A percentile compares a stretch with the other conserved stretches of the same genome.
Evolutionary conservation across 2,797 vertebrate genomes (phyloP).

Genomic region (Xyrichtys novacula): DNA sequence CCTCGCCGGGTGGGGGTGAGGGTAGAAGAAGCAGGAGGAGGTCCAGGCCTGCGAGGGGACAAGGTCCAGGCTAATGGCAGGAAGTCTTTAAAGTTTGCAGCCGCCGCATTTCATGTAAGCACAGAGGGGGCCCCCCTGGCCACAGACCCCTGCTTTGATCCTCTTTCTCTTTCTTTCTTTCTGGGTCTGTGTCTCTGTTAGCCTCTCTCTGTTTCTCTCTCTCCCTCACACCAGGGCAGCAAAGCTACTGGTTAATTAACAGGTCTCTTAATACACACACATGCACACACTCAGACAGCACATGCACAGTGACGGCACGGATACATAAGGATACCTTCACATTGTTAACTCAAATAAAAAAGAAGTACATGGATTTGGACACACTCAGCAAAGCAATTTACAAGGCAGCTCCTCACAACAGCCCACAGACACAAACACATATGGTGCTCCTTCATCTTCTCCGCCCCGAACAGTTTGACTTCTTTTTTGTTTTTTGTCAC

Average conservation of each 20-base stretch:
- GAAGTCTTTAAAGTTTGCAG: slow-evolving; percentile 99
- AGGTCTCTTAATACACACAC: slow-evolving; percentile 90
- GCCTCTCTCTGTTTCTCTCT: slow-evolving; percentile 44
- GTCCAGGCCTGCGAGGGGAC: slow-evolving; percentile 91
- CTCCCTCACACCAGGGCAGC: slow-evolving; percentile 83
- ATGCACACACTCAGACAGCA: slow-evolving; percentile 84
- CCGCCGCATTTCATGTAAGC: slow-evolving; percentile 93
- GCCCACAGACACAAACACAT: slow-evolving; percentile 47
- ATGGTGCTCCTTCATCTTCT: slow-evolving; percentile 17
- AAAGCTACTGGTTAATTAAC: slow-evolving; percentile 95
- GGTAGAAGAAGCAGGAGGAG: slow-evolving; percentile 77
- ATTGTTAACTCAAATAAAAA: not conserved
- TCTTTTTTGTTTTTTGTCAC: too few relatives aligned
- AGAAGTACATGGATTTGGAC: not conserved
- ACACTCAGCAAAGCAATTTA: slow-evolving; percentile 18
- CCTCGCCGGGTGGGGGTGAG: slow-evolving; percentile 66
- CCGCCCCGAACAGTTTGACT: slow-evolving; percentile 36
- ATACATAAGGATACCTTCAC: slow-evolving; percentile 14
- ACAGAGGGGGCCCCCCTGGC: slow-evolving; percentile 91
- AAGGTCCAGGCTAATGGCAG: slow-evolving; percentile 98
- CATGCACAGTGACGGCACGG: slow-evolving; percentile 3
- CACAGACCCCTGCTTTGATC: slow-evolving; percentile 95
- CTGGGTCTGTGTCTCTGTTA: slow-evolving; percentile 24
- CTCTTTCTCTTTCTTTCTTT: slow-evolving; percentile 61
- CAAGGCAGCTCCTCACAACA: slow-evolving; percentile 15